Conservation (phyloP, 2,888 invertebrate species). For the Fragum sueziense region DNA sequence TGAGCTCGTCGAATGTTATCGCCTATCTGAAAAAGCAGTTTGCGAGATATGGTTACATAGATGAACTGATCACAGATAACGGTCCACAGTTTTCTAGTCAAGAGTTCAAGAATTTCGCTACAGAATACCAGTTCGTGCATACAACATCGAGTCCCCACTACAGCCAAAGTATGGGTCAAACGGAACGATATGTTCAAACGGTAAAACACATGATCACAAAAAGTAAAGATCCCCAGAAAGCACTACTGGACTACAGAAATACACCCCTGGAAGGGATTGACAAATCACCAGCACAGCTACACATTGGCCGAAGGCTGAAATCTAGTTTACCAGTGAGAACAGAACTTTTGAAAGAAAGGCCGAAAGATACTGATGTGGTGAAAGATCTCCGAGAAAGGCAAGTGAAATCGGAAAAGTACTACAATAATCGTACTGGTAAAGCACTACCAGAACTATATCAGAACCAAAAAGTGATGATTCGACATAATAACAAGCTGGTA, state of each 20-base stretch:
- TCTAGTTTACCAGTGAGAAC: neutral
- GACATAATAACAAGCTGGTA: constrained; percentile 3
- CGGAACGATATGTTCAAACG: constrained; percentile 48
- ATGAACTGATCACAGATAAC: constrained; percentile 40
- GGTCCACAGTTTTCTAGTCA: constrained; percentile 31
- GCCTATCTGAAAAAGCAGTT: constrained; percentile 44
- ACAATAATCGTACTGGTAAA: neutral
- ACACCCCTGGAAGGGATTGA: neutral
- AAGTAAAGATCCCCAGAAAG: constrained; percentile 4
- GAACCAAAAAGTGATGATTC: constrained; percentile 1
- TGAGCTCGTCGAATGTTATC: constrained; percentile 24
- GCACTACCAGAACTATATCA: neutral
- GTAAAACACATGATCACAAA: constrained; percentile 22
- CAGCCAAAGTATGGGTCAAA: constrained; percentile 32
- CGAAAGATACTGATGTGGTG: neutral
- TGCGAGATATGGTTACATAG: constrained; percentile 23
- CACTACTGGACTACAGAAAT: constrained; percentile 13
- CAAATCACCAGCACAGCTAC: constrained; percentile 14
- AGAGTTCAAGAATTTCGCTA: constrained; percentile 27
- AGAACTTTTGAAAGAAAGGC: neutral
- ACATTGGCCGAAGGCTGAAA: neutral
- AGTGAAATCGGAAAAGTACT: neutral
- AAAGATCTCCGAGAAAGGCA: neutral
- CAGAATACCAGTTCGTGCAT: constrained; percentile 26
- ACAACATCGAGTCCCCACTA: constrained; percentile 28